Evolutionary conservation across 1,140 invertebrate species (phyloP).

Genomic region (Tribolium madens): DNA sequence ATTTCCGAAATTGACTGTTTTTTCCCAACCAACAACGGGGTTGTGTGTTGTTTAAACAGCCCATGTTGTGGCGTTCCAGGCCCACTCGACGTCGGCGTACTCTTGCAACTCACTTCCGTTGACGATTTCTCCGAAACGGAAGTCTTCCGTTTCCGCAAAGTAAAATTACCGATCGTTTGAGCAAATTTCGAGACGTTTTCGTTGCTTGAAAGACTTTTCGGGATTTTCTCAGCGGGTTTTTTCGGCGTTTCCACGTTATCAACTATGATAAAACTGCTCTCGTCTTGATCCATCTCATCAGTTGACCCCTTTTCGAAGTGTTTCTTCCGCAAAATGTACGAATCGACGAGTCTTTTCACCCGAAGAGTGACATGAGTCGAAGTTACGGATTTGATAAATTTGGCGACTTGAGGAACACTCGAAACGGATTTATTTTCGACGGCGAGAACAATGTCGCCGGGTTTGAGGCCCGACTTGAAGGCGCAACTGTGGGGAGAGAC

Average conservation of each 20-base stretch:
- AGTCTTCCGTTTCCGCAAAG: conserved; percentile 70
- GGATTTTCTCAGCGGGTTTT: conserved; percentile 48
- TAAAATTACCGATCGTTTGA: conserved; percentile 65
- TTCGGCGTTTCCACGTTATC: conserved; percentile 54
- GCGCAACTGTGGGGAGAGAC: conserved; percentile 82
- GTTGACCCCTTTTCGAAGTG: not conserved
- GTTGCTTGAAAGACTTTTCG: conserved; percentile 59
- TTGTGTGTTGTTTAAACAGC: conserved; percentile 51
- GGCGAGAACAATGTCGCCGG: conserved; percentile 82
- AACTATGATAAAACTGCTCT: conserved; percentile 59
- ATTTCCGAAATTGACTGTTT: conserved; percentile 61
- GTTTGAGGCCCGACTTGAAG: conserved; percentile 79
- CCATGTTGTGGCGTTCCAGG: conserved; percentile 67
- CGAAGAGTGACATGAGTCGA: conserved; percentile 69
- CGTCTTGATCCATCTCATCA: conserved; percentile 55
- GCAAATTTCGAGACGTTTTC: conserved; percentile 65
- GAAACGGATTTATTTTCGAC: conserved; percentile 84
- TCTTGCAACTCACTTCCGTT: conserved; percentile 68
- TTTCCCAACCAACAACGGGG: conserved; percentile 60
- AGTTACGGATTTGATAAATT: conserved; percentile 71
- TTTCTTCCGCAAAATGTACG: conserved; percentile 59
- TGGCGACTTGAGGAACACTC: conserved; percentile 80
- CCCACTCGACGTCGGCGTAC: conserved; percentile 68
- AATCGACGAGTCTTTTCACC: conserved; percentile 70
- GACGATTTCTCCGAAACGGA: conserved; percentile 69